Evolutionary conservation across 2,113 vertebrate species (phyloP).

Genomic region (Neotoma lepida): DNA sequence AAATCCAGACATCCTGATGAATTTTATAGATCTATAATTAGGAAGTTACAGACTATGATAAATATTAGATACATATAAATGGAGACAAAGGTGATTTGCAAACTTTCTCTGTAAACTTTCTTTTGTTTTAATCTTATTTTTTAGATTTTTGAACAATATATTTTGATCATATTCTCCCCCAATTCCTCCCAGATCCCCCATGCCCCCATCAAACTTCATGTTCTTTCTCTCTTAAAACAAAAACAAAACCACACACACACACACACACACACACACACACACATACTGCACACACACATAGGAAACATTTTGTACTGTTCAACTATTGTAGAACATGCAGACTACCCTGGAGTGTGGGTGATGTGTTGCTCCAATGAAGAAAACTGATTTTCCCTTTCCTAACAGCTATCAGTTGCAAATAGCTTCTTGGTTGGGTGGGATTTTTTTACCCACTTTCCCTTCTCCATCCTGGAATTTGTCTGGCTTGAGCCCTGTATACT

Average conservation of each 20-base stretch:
- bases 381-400: not conserved
- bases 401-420: not conserved
- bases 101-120: not conserved
- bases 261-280: not conserved
- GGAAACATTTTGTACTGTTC: not conserved
- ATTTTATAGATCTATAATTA: not conserved
- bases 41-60: not conserved
- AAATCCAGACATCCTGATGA: not conserved
- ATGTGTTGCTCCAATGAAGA: not conserved
- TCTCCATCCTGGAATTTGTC: not conserved
- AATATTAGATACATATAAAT: not conserved
- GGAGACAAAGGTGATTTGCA: not conserved
- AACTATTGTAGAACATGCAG: not conserved
- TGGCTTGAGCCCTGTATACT: not conserved
- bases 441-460: not conserved
- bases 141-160: not conserved
- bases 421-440: no score
- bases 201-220: not conserved
- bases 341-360: not conserved
- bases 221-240: not conserved
- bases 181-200: not conserved
- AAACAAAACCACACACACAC: not conserved
- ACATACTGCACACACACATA: not conserved
- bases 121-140: not conserved
- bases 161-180: not conserved